A percentile compares a stretch with the other conserved stretches of the same genome.
phyloP scores from a whole-genome alignment of 2,113 vertebrate species.

The Clupea harengus region DNA sequence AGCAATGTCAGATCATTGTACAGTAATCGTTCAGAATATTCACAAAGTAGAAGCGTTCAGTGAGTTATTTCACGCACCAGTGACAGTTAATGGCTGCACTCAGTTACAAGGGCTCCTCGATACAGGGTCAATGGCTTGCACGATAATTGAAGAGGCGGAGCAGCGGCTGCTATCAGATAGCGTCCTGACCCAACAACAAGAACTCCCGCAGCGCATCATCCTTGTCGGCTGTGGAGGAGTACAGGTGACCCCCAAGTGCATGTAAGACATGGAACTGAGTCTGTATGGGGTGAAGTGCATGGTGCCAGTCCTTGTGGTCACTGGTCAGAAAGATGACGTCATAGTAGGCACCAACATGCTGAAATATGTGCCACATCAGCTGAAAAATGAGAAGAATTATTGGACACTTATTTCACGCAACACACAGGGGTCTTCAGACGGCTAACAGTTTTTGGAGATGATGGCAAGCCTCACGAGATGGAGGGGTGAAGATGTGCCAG shows the following conservation, averaged over 20 bases:
- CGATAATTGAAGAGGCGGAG: slow-evolving; percentile 29
- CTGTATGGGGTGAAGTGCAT: slow-evolving; percentile 27
- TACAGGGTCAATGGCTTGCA: slow-evolving; percentile 37
- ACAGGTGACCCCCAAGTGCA: slow-evolving; percentile 31
- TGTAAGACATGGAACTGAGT: slow-evolving; percentile 16
- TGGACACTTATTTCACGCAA: background rate
- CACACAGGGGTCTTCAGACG: no score
- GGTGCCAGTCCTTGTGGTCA: slow-evolving; percentile 27
- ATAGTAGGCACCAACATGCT: slow-evolving; percentile 35
- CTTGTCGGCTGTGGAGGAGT: slow-evolving; percentile 40
- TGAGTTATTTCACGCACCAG: background rate
- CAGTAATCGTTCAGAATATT: slow-evolving; percentile 34
- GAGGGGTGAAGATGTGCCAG: no score
- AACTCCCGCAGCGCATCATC: slow-evolving; percentile 2
- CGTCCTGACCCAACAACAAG: slow-evolving; percentile 1
- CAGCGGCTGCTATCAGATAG: background rate
- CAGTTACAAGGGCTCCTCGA: slow-evolving; percentile 30
- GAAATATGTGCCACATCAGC: slow-evolving; percentile 24
- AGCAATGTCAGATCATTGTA: background rate
- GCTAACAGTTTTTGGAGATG: no score
- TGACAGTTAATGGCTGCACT: background rate
- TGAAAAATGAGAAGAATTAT: slow-evolving; percentile 24
- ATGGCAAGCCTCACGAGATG: no score
- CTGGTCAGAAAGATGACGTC: slow-evolving; percentile 39
- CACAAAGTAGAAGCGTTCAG: background rate